Base-by-base conservation (phyloP, 2,797 vertebrate species). In the Gymnoscopelus braueri region DNA sequence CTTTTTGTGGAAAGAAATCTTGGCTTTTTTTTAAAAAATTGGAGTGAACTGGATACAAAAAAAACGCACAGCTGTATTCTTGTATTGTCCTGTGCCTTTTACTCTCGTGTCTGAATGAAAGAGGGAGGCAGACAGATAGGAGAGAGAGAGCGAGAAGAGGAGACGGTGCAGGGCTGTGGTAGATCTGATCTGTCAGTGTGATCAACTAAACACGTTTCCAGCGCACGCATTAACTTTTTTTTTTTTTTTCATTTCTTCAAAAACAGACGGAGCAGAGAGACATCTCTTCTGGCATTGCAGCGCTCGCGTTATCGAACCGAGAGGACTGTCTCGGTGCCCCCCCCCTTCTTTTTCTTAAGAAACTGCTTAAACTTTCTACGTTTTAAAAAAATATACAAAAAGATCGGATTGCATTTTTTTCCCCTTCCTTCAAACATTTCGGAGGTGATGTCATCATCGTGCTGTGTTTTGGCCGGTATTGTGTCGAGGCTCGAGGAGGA, bases 371-470 rank as follows among this genome's bases (percentile, higher is more conserved):
- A 92, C 90, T 93, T 93, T 93, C 79, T 89, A 81, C 72, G 74
- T 89, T 87, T 86, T 44, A 60, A 24, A 61, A 57, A 77, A 84
- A 88, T 89, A 92, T 91, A 92, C 92, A 87, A 92, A 92, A 94
- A 89, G 88, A 90, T 93, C 92, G 88, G 87, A 94, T 93, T 92
- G 90, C 92, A 90, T 89, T 89, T 77, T 77, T 89, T 87, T 80
- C 83, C 8, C 39, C 39, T 6, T 6, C 39, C 88, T 91, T 90
- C 87, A 92, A 93, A 92, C 89, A 91, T 89, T 89, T 92, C 76
- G 77, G 90, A 86, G 92, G 91, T 94, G 93, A 94, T 94, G 92
- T 94, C 91, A 94, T 94, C 91, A 94, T 93, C 90, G 88, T 79
- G 83, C 90, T 86, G 90, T 92, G 89, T 91, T 93, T 92, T 92